These are phyloP conservation scores for Tetramorium simillimum DNA, from an alignment of 1,140 invertebrate species.

Conservation along the genomic window DNA sequence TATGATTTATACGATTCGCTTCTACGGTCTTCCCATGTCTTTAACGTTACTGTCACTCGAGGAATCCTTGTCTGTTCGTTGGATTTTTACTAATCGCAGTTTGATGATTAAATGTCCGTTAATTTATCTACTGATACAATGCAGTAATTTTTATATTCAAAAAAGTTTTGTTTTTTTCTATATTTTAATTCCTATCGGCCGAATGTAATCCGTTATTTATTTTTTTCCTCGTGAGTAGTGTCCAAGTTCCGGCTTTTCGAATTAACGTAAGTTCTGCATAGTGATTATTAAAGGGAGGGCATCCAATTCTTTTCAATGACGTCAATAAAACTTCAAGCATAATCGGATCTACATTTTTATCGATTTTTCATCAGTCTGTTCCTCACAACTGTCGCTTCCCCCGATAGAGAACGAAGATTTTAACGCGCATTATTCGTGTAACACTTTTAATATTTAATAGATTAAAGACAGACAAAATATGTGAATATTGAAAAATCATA, in stretches of 20 bases:
- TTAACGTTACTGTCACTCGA: neutral
- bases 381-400: neutral
- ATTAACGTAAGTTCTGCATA: neutral
- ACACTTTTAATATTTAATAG: no score
- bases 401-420: neutral
- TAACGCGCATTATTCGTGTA: no score
- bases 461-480: neutral
- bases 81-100: neutral
- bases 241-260: neutral
- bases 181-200: neutral
- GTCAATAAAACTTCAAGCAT: constrained; percentile 15
- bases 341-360: constrained; percentile 12
- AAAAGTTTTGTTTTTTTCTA: neutral
- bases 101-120: neutral
- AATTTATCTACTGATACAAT: neutral
- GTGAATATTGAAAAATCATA: neutral
- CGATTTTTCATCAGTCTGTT: neutral
- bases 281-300: constrained; percentile 1
- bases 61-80: neutral
- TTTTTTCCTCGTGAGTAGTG: neutral
- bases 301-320: neutral
- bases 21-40: neutral
- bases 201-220: neutral
- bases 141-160: neutral
- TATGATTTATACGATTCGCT: constrained; percentile 11